Evolutionary conservation across 2,113 vertebrate species (phyloP), one percentile per base, ranked within the genome.

Genomic region (Neolamprologus falcicula): DNA sequence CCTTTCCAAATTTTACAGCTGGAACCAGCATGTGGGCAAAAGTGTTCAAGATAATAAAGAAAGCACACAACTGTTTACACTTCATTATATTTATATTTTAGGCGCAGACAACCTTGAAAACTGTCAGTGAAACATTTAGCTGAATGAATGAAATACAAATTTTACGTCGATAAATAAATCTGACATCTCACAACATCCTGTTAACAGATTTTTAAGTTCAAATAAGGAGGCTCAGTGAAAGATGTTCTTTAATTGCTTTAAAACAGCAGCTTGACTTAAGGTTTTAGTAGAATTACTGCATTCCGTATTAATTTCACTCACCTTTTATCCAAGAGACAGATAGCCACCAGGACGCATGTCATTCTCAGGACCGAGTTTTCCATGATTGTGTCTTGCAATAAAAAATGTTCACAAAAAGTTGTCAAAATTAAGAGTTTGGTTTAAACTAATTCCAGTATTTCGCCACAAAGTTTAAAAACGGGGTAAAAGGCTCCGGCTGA

Each of bases 301-400:
- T 13, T 17, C 3, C 19, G 17, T 21, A 42, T 55, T 57, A 12
- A 82, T 85, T 59, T 35, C 83, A 92, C 95, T 96, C 94, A 97
- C 96, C 96, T 96, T 95, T 92, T 94, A 88, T 95, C 90, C 83
- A 96, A 31, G 63, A 96, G 90, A 87, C 90, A 93, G 85, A 95
- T 28, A 52, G 95, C 66, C 85, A 95, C 83, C 88, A 96, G 55
- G 71, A 91, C 82, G 87, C 93, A 94, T 7, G 95, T 92, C 55
- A 96, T 13, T 91, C 92, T 94, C 80, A 93, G 80, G 54, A 93
- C 37, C 7, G 91, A 92, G 24, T 90, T 94, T 63, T 94, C 96
- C 96, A 97, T 97, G 17, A 33, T 66, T 93, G 71, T 73, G 80
- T 83, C 45, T 92, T 78, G 37, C 66, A 66, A 24, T 52, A 88